Base-by-base conservation (phyloP, 1,140 invertebrate genomes). In the Sarcophaga peregrina region DNA sequence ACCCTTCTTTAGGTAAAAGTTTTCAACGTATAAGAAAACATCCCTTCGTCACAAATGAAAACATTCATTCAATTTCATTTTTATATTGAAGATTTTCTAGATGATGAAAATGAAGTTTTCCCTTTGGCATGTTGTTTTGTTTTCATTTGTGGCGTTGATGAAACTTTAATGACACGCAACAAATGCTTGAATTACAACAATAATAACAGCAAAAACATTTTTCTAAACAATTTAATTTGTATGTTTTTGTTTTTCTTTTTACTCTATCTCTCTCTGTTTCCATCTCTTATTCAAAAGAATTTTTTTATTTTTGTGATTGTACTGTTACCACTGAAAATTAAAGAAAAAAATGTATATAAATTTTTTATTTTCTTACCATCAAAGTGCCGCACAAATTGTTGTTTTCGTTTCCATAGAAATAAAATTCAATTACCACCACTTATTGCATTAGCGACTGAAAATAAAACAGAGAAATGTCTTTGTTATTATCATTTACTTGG, bases 161-260 rank as follows among this genome's bases (percentile, higher is more conserved):
- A 80, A 83, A 80, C 82, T 83, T 83, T 83, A 83, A 83, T 83
- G 82, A 83, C 82, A 83, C 82, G 82, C 82, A 83, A 80, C 82
- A 80, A 83, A 83, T 83, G 82, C 75, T 83, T 62, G 74, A 37
- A 37, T 37, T 37, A 37, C 25, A 37, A 37, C 25, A 37, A 37
- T 37, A 37, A 37, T 37, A 62, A 68, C 73, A 78, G 45, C 73
- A 78, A 50, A 25, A 78, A 15, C 8, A 9, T 80, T 83, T 83
- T 80, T 80, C 82, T 80, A 80, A 83, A 83, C 82, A 83, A 80
- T 83, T 83, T 83, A 50, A 81, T 37, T 9, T 45, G 58, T 5
- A 15, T 81, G 78, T 54, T 54, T 80, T 47, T 47, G 50, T 25
- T 50, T 13, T 80, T 58, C n/a, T 17, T 17, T 20, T 48, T 46